Evolutionary conservation across 2,113 vertebrate genomes (phyloP).

Genomic region (Cottus gobio): DNA sequence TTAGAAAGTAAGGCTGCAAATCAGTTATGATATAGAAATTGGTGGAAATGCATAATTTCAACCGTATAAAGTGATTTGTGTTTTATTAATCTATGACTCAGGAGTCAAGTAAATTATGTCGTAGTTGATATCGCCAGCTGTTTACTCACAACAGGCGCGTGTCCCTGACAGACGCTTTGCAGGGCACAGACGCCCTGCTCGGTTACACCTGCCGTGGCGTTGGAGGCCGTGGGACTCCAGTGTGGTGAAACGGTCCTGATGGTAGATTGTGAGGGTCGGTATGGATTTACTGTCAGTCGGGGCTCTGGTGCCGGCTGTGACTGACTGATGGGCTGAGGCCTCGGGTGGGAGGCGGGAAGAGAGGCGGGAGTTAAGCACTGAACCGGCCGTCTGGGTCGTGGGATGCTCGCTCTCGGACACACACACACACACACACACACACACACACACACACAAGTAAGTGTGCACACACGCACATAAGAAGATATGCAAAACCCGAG

Average conservation of each 20-base stretch:
- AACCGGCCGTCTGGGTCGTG: constrained; percentile 82
- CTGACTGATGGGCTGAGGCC: constrained; percentile 65
- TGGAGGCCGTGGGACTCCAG: constrained; percentile 77
- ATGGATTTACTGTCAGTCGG: constrained; percentile 88
- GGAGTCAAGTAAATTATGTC: neutral
- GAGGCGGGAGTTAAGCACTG: constrained; percentile 86
- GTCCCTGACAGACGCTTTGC: constrained; percentile 38
- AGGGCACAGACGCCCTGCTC: constrained; percentile 62
- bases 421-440: constrained; percentile 11
- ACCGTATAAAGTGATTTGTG: too few relatives aligned
- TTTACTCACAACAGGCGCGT: neutral
- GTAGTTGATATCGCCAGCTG: neutral
- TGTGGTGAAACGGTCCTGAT: constrained; percentile 78
- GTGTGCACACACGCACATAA: constrained; percentile 27
- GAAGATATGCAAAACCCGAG: constrained; percentile 21
- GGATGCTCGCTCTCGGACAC: constrained; percentile 27
- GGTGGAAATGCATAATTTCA: neutral
- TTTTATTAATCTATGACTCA: neutral
- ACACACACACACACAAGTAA: constrained; percentile 16
- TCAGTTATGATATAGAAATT: too few relatives aligned
- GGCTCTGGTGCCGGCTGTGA: constrained; percentile 50
- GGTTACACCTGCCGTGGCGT: constrained; percentile 78
- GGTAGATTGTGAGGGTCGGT: constrained; percentile 81
- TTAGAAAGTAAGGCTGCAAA: neutral
- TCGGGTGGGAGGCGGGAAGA: constrained; percentile 77